phyloP scores from a whole-genome alignment of 2,113 vertebrate genomes.

The Serinus canaria region DNA sequence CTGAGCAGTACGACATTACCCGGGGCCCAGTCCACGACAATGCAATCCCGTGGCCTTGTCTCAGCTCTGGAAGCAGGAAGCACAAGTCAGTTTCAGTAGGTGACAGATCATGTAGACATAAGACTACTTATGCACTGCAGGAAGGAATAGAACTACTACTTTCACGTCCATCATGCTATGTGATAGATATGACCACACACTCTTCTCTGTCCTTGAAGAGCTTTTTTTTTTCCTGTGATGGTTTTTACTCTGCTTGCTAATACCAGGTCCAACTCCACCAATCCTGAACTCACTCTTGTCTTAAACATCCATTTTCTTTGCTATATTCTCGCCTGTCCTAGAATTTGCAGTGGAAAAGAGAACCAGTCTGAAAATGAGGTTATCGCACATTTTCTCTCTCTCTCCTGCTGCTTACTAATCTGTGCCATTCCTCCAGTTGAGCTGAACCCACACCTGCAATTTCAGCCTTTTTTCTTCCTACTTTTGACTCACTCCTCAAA shows the following conservation, averaged over 20 bases:
- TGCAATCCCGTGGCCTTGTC: background rate
- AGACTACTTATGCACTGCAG: background rate
- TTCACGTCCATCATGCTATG: fast-evolving
- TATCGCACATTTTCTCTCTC: conserved; percentile 34
- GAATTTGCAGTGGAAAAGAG: conserved; percentile 37
- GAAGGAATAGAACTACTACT: background rate
- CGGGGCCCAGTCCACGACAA: background rate
- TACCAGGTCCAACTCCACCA: background rate
- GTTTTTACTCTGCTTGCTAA: background rate
- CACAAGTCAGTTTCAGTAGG: background rate
- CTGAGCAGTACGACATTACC: background rate
- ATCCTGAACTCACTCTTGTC: background rate
- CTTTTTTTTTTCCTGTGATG: background rate
- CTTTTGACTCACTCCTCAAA: conserved; percentile 59
- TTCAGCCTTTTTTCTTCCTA: conserved; percentile 55
- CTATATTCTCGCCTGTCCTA: conserved; percentile 4
- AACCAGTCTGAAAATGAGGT: conserved; percentile 45
- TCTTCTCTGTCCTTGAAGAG: background rate
- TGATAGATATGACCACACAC: background rate
- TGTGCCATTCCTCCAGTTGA: conserved; percentile 27
- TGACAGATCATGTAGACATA: background rate
- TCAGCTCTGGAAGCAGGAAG: background rate
- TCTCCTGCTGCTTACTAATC: conserved; percentile 51
- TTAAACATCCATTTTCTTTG: background rate
- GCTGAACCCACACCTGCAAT: conserved; percentile 64